Evolutionary conservation across 1,140 invertebrate species (phyloP).

Genomic region (Drosophila serrata): DNA sequence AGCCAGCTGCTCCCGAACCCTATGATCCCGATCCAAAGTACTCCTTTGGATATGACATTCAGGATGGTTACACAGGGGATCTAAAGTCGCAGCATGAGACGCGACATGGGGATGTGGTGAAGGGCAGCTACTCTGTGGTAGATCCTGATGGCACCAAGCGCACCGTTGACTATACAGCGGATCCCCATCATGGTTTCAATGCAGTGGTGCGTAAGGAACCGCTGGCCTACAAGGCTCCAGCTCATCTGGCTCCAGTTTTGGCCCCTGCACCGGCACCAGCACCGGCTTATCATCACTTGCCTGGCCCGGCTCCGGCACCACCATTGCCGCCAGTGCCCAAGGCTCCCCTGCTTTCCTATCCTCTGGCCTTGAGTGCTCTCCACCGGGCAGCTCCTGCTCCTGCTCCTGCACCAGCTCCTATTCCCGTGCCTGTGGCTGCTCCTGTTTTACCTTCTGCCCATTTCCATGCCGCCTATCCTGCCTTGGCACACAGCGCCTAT

Average conservation of each 20-base stretch:
- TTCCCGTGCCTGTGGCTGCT: slow-evolving; percentile 50
- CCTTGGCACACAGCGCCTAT: slow-evolving; percentile 78
- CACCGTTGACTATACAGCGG: slow-evolving; percentile 89
- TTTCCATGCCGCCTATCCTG: slow-evolving; percentile 77
- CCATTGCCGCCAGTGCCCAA: slow-evolving; percentile 67
- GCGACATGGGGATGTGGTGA: slow-evolving; percentile 88
- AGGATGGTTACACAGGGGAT: slow-evolving; percentile 87
- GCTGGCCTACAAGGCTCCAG: slow-evolving; percentile 76
- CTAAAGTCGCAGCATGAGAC: slow-evolving; percentile 87
- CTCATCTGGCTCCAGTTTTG: slow-evolving; percentile 39
- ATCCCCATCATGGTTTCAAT: slow-evolving; percentile 86
- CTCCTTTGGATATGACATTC: slow-evolving; percentile 87
- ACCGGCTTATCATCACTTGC: slow-evolving; percentile 41
- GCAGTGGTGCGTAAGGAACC: slow-evolving; percentile 86
- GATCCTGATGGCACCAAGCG: slow-evolving; percentile 89
- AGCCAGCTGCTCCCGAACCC: slow-evolving; percentile 85
- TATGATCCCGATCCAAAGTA: slow-evolving; percentile 87
- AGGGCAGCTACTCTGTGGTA: slow-evolving; percentile 88
- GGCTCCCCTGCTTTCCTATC: slow-evolving; percentile 64
- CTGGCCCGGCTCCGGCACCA: slow-evolving; percentile 64
- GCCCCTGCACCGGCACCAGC: slow-evolving; percentile 72
- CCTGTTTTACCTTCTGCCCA: slow-evolving; percentile 62
- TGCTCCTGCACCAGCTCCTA: slow-evolving; percentile 51
- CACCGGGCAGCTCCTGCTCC: slow-evolving; percentile 56
- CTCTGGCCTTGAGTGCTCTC: slow-evolving; percentile 49